phyloP scores from a whole-genome alignment of 2,888 invertebrate genomes.

The Drosophila nigricruria region DNA sequence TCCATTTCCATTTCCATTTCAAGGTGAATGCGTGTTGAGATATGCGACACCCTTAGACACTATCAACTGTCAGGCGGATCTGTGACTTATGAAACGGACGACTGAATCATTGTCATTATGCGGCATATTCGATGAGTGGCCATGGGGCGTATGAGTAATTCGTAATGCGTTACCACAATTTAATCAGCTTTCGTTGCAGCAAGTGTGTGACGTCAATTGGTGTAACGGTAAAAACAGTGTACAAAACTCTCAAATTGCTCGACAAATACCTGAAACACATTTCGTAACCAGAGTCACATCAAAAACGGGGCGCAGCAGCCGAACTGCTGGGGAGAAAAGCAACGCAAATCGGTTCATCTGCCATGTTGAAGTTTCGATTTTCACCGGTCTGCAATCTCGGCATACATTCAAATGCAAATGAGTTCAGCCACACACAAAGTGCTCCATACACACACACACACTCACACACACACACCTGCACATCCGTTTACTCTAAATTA shows the following conservation, averaged over 20 bases:
- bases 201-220: conserved; percentile 64
- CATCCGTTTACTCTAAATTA: conserved; percentile 67
- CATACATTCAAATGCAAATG: conserved; percentile 68
- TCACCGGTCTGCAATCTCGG: conserved; percentile 59
- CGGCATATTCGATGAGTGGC: conserved; percentile 15
- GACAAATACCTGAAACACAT: conserved; percentile 37
- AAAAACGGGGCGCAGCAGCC: conserved; percentile 59
- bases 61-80: conserved; percentile 62
- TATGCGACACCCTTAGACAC: conserved; percentile 23
- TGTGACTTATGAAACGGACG: conserved; percentile 59
- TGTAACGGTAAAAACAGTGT: conserved; percentile 62
- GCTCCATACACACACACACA: conserved; percentile 26
- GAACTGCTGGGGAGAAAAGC: conserved; percentile 45
- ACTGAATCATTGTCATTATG: conserved; percentile 66
- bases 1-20: conserved; percentile 47
- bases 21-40: conserved; percentile 65
- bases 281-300: conserved; percentile 60
- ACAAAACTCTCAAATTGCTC: conserved; percentile 26
- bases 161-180: conserved; percentile 46
- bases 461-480: conserved; percentile 38
- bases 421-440: conserved; percentile 44
- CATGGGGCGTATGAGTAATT: conserved; percentile 64
- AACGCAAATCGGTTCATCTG: conserved; percentile 48
- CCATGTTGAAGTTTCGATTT: conserved; percentile 63
- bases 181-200: conserved; percentile 55